Evolutionary conservation across 1,140 invertebrate species (phyloP), one percentile per base, ranked within the genome.

Genomic region (Oreohelix idahoensis): DNA sequence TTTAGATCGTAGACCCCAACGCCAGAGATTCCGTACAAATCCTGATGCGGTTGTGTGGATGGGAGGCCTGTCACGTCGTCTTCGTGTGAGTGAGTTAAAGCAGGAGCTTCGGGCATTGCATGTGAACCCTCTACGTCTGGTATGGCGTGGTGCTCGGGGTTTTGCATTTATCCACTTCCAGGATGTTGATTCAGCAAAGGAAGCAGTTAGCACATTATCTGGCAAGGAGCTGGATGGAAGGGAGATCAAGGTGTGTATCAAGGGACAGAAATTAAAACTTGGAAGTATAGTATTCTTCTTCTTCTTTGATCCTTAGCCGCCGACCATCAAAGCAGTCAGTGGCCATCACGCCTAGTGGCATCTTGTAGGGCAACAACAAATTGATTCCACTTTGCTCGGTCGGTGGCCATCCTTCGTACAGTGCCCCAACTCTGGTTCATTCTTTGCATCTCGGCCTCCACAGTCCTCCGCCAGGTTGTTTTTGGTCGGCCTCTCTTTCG

Each of bases 101-200:
- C 83, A 84, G 32, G 85, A 91, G 76, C 86, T 91, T 8, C 75
- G 87, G 2, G 88, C 86, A 26, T 84, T 84, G 1, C 86, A 89
- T 49, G 90, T 91, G n/a, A 87, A 89, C 63, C 90, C 90, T 38
- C 81, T 91, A n/a, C 86, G 90, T 29, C 88, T 91, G 58, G 85
- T 90, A 26, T 91, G 90, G 90, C 86, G 87, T 38, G 90, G 90
- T 20, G 84, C 79, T 35, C 86, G 87, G 49, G 89, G 90, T 20
- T 88, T 89, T 83, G 89, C 89, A 20, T 91, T 90, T 84, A 84
- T 91, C 32, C 86, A 89, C 83, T 91, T 91, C 81, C 84, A 87
- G 79, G 86, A 84, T 32, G 78, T 77, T 35, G 87, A 89, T 63
- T 84, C 86, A 29, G 88, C 88, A 53, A 88, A 89, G 51, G 81